Evolutionary conservation across 2,888 invertebrate genomes (phyloP).

Genomic region (Lycophotia porphyrea): DNA sequence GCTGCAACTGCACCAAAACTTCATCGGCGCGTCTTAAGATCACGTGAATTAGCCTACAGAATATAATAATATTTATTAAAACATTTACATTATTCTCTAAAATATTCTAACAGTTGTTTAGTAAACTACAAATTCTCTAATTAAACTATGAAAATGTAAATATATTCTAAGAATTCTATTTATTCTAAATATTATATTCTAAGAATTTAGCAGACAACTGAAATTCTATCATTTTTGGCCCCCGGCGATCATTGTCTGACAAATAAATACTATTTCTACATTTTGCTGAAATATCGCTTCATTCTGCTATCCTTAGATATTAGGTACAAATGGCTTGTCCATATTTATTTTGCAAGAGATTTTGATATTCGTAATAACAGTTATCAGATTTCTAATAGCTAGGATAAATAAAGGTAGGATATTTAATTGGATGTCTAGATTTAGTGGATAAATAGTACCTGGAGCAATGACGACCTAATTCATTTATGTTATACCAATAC

Average conservation of each 20-base stretch:
- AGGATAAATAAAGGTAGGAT: not conserved
- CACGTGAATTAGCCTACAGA: too few species aligned
- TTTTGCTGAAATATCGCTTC: constrained; percentile 22
- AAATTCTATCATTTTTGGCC: constrained; percentile 37
- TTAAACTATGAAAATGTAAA: not conserved
- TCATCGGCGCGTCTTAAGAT: too few species aligned
- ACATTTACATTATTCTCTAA: not conserved
- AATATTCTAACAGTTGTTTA: not conserved
- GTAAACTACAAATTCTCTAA: not conserved
- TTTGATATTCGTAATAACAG: constrained; percentile 14
- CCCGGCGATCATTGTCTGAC: constrained; percentile 12
- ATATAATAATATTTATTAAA: not conserved
- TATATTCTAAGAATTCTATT: too few species aligned
- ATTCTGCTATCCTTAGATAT: constrained; percentile 36
- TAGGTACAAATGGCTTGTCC: not conserved
- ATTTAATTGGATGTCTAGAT: not conserved
- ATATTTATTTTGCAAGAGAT: constrained; percentile 16
- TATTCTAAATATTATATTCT: too few species aligned
- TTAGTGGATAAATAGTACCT: not conserved
- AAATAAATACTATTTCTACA: constrained; percentile 23
- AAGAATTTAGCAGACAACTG: constrained; percentile 3
- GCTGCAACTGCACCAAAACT: too few species aligned
- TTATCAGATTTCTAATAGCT: constrained; percentile 14
- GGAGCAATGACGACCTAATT: not conserved
- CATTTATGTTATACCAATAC: not conserved